These are phyloP conservation scores for Scaptomyza flava DNA, from an alignment of 2,888 invertebrate genomes.

Conservation along the genomic window DNA sequence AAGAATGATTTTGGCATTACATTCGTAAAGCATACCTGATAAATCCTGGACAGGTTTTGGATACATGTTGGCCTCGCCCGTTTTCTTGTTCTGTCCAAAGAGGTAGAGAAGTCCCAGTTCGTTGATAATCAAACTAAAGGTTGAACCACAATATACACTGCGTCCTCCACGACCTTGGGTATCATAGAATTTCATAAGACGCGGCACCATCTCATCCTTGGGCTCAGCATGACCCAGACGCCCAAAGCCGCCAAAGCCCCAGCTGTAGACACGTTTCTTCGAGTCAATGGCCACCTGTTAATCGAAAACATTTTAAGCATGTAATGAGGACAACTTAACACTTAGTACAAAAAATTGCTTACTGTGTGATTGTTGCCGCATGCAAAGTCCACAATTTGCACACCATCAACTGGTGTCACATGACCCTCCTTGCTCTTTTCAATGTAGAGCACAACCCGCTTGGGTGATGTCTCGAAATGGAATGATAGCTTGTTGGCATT, in stretches of 20 bases:
- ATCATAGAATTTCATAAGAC: conserved; percentile 95
- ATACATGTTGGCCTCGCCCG: conserved; percentile 98
- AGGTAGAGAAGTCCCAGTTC: conserved; percentile 90
- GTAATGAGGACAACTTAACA: neutral
- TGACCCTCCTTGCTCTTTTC: conserved; percentile 95
- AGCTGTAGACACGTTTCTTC: conserved; percentile 94
- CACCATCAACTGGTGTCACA: conserved; percentile 92
- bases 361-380: conserved; percentile 97
- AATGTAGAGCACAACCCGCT: conserved; percentile 93
- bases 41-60: conserved; percentile 97
- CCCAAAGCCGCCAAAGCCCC: conserved; percentile 98
- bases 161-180: conserved; percentile 93
- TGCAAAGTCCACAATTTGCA: conserved; percentile 94
- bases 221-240: conserved; percentile 96
- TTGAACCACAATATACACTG: conserved; percentile 92
- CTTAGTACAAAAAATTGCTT: conserved; percentile 37
- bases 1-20: neutral
- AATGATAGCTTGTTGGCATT: conserved; percentile 94
- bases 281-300: conserved; percentile 92
- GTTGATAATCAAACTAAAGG: conserved; percentile 93
- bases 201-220: conserved; percentile 94
- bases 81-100: conserved; percentile 96
- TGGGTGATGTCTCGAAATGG: conserved; percentile 93
- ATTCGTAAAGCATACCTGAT: conserved; percentile 85
- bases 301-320: neutral